Evolutionary conservation across 2,113 vertebrate genomes (phyloP), one percentile per base, ranked within the genome.

Genomic region (Triplophysa dalaica): DNA sequence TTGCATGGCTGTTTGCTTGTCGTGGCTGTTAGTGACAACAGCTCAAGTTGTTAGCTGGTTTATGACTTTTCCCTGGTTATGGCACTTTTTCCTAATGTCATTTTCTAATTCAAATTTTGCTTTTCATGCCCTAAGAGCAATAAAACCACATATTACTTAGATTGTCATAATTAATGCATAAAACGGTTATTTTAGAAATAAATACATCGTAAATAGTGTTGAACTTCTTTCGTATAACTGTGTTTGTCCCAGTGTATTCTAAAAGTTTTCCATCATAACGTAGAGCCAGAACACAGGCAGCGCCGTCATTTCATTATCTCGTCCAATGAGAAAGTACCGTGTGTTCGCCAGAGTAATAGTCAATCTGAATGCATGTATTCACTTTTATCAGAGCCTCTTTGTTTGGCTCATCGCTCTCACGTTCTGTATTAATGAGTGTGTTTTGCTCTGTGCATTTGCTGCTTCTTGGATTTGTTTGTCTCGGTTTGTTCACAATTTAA

Each of bases 161-260:
- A 38, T 38, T 38, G 33, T 38, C 33, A 38, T 8, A 38, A 7
- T 38, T 38, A 38, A 7, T 38, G 33, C 33, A 38, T 38, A 38
- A 38, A 33, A 33, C 0, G 4, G 5, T 33, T 33, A 33, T 33
- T 33, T 33, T 45, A 45, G 8, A 45, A 45, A 45, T 1, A 45
- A 11, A 29, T 2, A 29, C 24, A 24, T 2, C 24, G 1, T 24
- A 24, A 24, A 24, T 24, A 24, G 1, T 24, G 24, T 24, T 19
- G 79, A 24, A 69, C 29, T 61, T 22, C 4, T 43, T 54, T 9
- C 3, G 6, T 7, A 38, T 38, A 7, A 91, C 83, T 80, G 70
- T 86, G 82, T 86, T 86, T 86, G 88, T 87, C 86, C 86, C 90
- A 87, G 87, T 89, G 85, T 89, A 88, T 89, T 62, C 19, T 65